These are phyloP conservation scores for Tricholaema leucomelas DNA, from an alignment of 2,113 vertebrate genomes.

Conservation along the genomic window DNA sequence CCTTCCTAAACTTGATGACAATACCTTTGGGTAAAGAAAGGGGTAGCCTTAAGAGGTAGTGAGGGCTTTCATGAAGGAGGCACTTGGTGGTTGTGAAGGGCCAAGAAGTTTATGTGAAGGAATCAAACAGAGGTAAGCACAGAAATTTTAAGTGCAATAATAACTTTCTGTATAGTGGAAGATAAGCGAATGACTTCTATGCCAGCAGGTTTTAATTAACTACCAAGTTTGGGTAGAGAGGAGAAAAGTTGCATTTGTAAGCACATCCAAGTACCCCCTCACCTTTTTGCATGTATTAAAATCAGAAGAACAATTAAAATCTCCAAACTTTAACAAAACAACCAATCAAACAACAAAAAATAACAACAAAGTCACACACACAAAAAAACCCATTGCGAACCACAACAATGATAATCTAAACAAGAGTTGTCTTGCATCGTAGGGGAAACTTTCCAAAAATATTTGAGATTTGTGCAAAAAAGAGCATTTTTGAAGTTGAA, in stretches of 20 bases:
- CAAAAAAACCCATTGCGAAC: not conserved
- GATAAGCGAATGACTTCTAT: not conserved
- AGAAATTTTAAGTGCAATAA: not conserved
- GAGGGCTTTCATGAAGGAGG: not conserved
- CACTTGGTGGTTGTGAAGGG: not conserved
- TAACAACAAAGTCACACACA: not conserved
- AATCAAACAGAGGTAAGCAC: not conserved
- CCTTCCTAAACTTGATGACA: not conserved
- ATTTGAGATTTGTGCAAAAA: slow-evolving; percentile 50
- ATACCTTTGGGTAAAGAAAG: not conserved
- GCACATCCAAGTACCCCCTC: not conserved
- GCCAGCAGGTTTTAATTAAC: not conserved
- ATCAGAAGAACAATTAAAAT: not conserved
- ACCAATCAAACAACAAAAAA: not conserved
- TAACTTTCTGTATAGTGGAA: not conserved
- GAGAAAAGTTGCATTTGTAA: not conserved
- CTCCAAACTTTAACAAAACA: not conserved
- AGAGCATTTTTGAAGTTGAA: slow-evolving; percentile 48
- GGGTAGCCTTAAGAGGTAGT: not conserved
- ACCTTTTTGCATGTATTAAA: not conserved
- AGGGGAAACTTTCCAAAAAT: slow-evolving; percentile 44
- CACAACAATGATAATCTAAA: not conserved
- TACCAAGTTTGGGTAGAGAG: not conserved
- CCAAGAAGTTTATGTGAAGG: not conserved
- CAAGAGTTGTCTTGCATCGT: slow-evolving; percentile 51